Evolutionary conservation across 2,888 invertebrate genomes (phyloP).

Genomic region (Amphipyra berbera): DNA sequence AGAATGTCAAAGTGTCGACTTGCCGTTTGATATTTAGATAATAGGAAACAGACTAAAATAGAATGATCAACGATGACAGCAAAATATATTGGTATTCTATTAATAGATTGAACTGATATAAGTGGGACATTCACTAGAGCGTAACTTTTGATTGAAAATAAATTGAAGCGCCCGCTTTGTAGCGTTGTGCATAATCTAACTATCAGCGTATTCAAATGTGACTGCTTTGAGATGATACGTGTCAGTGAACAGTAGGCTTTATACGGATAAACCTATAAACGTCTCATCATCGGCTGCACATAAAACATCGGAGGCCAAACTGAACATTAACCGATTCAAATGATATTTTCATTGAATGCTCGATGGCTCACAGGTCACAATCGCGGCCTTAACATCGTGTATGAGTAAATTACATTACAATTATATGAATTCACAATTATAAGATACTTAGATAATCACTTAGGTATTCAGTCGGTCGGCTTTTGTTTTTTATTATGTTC

Average conservation of each 20-base stretch:
- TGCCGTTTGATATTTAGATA: conserved; percentile 3
- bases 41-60: background rate
- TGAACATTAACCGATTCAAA: conserved; percentile 62
- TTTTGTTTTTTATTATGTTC: conserved; percentile 40
- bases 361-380: conserved; percentile 30
- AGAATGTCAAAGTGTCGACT: conserved; percentile 19
- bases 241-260: conserved; percentile 19
- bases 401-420: conserved; percentile 55
- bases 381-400: conserved; percentile 58
- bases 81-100: background rate
- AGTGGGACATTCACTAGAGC: background rate
- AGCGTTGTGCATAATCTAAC: no score
- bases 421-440: conserved; percentile 49
- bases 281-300: conserved; percentile 46
- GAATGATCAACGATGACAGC: conserved; percentile 1
- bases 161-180: background rate
- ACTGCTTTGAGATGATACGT: background rate
- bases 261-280: conserved; percentile 36
- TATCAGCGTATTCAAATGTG: no score
- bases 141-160: background rate
- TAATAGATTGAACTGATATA: background rate
- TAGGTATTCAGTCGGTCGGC: conserved; percentile 24
- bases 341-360: conserved; percentile 59
- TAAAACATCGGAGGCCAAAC: conserved; percentile 64
- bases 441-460: conserved; percentile 31